Conservation (phyloP, 2,113 vertebrate species). For the Cacatua alba region DNA sequence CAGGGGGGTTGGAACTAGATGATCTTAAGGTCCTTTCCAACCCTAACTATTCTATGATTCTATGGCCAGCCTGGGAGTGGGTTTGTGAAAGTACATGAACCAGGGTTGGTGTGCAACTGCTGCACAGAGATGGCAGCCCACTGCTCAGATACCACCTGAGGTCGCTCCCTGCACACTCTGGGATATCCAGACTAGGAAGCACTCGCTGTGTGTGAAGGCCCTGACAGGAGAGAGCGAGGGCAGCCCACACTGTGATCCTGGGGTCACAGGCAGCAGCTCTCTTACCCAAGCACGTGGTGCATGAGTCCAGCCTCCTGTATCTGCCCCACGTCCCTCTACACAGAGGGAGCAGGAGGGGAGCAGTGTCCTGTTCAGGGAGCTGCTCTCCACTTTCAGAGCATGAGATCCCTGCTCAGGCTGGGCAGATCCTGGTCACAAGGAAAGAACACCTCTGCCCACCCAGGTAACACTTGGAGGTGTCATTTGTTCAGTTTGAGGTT, state of each 20-base stretch:
- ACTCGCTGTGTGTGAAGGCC: no score
- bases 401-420: neutral
- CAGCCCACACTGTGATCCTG: neutral
- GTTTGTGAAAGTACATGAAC: neutral
- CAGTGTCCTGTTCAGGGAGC: neutral
- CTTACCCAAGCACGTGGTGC: fast-evolving
- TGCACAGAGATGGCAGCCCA: neutral
- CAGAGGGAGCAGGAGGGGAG: neutral
- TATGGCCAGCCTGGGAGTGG: neutral
- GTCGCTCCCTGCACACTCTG: no score
- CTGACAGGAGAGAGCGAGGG: fast-evolving
- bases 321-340: fast-evolving
- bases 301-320: neutral
- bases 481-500: fast-evolving
- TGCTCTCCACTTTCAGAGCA: neutral
- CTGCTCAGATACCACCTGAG: neutral
- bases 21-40: no score
- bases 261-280: neutral
- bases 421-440: neutral
- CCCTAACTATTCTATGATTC: no score
- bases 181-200: no score
- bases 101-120: neutral
- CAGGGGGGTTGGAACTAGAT: no score
- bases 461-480: neutral
- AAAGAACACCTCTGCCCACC: no score